These are phyloP conservation scores for Saccostrea glomerata DNA, from an alignment of 1,140 invertebrate species.

Conservation along the genomic window DNA sequence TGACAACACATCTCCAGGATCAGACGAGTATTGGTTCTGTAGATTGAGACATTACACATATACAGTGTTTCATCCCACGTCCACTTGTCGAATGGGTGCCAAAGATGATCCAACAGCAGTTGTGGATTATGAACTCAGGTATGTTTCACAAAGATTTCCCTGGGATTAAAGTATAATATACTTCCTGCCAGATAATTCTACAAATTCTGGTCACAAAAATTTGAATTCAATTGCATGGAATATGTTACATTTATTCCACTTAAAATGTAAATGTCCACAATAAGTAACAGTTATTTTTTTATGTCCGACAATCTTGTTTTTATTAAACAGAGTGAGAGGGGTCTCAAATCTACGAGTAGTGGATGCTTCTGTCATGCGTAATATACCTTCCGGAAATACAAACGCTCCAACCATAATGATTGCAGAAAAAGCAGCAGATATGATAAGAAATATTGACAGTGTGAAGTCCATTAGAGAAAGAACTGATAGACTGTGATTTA, in stretches of 20 bases:
- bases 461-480: not conserved
- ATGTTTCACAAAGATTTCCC: not conserved
- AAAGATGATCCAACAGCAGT: conserved; percentile 90
- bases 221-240: no score
- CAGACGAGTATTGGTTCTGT: conserved; percentile 75
- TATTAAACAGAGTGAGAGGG: not conserved
- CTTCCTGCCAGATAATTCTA: no score
- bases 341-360: conserved; percentile 46
- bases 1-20: conserved; percentile 43
- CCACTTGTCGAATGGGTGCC: conserved; percentile 95
- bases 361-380: conserved; percentile 66
- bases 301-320: not conserved
- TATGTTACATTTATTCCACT: no score
- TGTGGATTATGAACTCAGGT: conserved; percentile 87
- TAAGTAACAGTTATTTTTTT: no score
- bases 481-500: not conserved
- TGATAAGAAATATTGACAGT: conserved; percentile 80
- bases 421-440: conserved; percentile 90
- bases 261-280: no score
- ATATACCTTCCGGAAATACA: conserved; percentile 83
- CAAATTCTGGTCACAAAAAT: no score
- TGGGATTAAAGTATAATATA: no score
- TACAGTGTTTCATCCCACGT: conserved; percentile 92
- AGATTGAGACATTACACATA: conserved; percentile 68
- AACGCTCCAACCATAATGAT: conserved; percentile 91